Conservation (phyloP, 1,140 invertebrate genomes). For the Drosophila kanapiae region DNA sequence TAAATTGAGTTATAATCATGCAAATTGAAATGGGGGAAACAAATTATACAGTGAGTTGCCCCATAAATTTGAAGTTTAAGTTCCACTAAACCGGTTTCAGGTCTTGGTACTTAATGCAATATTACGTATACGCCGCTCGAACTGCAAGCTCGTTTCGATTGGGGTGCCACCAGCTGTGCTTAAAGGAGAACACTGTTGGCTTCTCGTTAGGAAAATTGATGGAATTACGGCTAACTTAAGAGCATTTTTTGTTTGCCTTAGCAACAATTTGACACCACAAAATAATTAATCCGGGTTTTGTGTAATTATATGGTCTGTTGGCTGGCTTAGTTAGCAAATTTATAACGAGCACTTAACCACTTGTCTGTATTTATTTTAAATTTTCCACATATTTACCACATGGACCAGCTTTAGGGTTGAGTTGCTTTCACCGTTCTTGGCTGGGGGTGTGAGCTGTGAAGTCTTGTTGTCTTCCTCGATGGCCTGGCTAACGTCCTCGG, state of each 20-base stretch:
- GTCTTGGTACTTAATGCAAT: constrained; percentile 16
- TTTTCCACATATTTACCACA: constrained; percentile 55
- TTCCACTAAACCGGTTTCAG: constrained; percentile 55
- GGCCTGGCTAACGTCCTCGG: constrained; percentile 6
- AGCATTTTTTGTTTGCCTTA: constrained; percentile 9
- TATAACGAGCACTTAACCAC: constrained; percentile 5
- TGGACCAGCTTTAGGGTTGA: constrained; percentile 66
- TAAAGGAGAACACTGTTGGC: neutral
- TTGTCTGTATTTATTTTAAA: neutral
- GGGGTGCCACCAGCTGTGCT: neutral
- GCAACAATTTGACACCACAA: constrained; percentile 3
- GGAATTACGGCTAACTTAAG: neutral
- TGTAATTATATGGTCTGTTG: constrained; percentile 39
- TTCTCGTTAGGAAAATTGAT: constrained; percentile 1
- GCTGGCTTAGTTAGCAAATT: constrained; percentile 8
- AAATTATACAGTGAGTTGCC: constrained; percentile 30
- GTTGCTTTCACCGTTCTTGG: constrained; percentile 9
- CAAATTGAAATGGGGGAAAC: constrained; percentile 28
- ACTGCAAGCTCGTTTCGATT: constrained; percentile 29
- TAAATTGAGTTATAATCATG: constrained; percentile 30
- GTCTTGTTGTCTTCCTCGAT: neutral
- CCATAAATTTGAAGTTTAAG: constrained; percentile 21
- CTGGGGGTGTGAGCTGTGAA: neutral
- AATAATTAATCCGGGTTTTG: constrained; percentile 13
- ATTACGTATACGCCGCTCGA: constrained; percentile 57